A percentile compares a stretch with the other conserved stretches of the same genome.
These are phyloP conservation scores for Thumatha senex DNA, from an alignment of 2,888 invertebrate genomes.

Conservation along the genomic window DNA sequence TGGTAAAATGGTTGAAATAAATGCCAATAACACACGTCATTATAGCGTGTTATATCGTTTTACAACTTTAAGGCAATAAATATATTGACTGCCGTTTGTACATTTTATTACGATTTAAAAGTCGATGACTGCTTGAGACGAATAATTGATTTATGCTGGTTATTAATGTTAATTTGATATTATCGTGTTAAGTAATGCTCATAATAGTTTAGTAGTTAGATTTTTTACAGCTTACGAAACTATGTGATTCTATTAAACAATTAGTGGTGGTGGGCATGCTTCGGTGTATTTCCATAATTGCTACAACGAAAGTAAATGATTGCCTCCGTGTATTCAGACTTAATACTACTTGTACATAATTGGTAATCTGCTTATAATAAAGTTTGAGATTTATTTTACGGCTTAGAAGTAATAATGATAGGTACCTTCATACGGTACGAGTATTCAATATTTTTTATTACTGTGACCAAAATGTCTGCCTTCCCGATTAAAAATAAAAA, in stretches of 20 bases:
- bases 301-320: constrained; percentile 10
- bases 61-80: constrained; percentile 82
- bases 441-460: neutral
- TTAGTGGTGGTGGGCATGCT: constrained; percentile 5
- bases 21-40: constrained; percentile 81
- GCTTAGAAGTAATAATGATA: constrained; percentile 4
- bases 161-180: constrained; percentile 76
- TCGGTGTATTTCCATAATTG: constrained; percentile 3
- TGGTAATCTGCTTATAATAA: constrained; percentile 8
- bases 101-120: constrained; percentile 83
- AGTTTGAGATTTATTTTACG: constrained; percentile 5
- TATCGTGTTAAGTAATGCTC: constrained; percentile 48
- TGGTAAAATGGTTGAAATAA: constrained; percentile 76
- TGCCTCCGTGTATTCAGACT: constrained; percentile 4
- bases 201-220: constrained; percentile 24
- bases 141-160: constrained; percentile 79
- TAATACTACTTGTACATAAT: constrained; percentile 8
- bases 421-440: neutral
- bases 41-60: constrained; percentile 81
- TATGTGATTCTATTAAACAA: constrained; percentile 11
- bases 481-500: neutral
- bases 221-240: constrained; percentile 20
- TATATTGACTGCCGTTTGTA: constrained; percentile 81
- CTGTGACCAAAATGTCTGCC: neutral
- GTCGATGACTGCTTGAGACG: constrained; percentile 78